phyloP scores from a whole-genome alignment of 53 echinoderm and acorn worm genomes.

The Henricia sp. region DNA sequence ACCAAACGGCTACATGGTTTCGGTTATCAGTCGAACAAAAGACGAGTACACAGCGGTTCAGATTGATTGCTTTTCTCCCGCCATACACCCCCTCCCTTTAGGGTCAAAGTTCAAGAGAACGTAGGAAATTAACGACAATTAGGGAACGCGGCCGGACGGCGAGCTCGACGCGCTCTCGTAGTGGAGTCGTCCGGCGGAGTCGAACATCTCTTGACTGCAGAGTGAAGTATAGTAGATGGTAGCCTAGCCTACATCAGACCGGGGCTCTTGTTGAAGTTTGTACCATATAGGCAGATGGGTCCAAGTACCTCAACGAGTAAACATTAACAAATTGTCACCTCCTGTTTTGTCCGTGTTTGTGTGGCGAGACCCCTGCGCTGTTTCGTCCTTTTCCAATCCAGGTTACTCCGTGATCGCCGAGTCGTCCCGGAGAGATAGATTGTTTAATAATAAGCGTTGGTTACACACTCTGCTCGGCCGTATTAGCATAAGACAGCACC shows the following conservation, averaged over 20 bases:
- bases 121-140: conserved; percentile 52
- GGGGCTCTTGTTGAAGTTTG: conserved; percentile 44
- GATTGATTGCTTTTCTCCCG: conserved; percentile 1
- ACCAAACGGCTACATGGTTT: conserved; percentile 29
- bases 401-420: conserved; percentile 32
- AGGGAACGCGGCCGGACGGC: conserved; percentile 27
- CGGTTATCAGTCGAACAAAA: not conserved
- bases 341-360: not conserved
- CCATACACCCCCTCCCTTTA: not conserved
- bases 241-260: too few species aligned
- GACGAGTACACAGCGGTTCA: not conserved
- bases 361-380: too few species aligned
- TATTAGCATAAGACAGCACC: conserved; percentile 14
- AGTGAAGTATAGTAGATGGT: conserved; percentile 3
- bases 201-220: conserved; percentile 16
- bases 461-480: not conserved
- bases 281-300: conserved; percentile 34
- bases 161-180: not conserved
- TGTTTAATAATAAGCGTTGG: conserved; percentile 28
- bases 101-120: conserved; percentile 45
- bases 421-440: conserved; percentile 30
- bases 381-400: not conserved
- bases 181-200: not conserved
- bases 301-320: not conserved
- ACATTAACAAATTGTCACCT: conserved; percentile 48